Evolutionary conservation across 2,888 invertebrate genomes (phyloP).

Genomic region (Kryphioiulus occultus): DNA sequence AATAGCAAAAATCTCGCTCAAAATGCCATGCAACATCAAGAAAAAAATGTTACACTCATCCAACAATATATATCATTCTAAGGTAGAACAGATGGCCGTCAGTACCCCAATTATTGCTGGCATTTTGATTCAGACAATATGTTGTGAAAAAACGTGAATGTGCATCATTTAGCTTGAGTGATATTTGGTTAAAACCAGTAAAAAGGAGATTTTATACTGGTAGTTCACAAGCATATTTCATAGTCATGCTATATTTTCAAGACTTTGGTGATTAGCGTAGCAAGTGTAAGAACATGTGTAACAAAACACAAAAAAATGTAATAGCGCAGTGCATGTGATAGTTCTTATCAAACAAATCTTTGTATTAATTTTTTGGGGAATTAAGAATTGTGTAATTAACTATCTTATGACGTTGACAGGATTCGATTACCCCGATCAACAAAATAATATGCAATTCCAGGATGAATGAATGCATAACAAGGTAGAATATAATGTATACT

Average conservation of each 20-base stretch:
- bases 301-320: constrained; percentile 10
- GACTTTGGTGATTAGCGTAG: background rate
- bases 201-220: background rate
- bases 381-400: background rate
- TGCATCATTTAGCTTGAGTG: background rate
- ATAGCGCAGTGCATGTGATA: background rate
- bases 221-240: background rate
- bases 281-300: background rate
- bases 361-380: background rate
- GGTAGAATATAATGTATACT: background rate
- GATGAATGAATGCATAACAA: background rate
- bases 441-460: background rate
- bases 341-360: background rate
- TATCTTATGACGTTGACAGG: background rate
- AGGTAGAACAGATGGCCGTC: constrained; percentile 21
- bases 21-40: constrained; percentile 28
- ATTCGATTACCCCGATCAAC: background rate
- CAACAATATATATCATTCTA: constrained; percentile 32
- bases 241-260: constrained; percentile 1
- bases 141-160: constrained; percentile 17
- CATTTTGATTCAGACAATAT: constrained; percentile 36
- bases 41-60: constrained; percentile 6
- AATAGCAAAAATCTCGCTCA: background rate
- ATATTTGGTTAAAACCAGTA: background rate
- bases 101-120: constrained; percentile 40